Base-by-base conservation (phyloP, 2,888 invertebrate genomes). In the Amphipoea lucens region DNA sequence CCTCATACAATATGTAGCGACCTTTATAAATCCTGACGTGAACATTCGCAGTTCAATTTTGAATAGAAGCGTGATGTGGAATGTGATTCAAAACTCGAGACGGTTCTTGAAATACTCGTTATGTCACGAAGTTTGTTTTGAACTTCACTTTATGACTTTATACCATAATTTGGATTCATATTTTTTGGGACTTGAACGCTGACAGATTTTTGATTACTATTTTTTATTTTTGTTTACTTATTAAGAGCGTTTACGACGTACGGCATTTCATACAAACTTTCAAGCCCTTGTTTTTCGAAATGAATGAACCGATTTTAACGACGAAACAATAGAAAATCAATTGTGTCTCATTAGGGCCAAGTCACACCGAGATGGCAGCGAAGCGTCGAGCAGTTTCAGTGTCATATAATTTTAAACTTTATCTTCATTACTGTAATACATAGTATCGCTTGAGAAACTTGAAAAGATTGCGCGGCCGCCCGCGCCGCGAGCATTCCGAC, bases 1-100 rank as follows among this genome's bases (percentile, higher is more conserved):
- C 78, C 86, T 87, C 84, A 89, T 90, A 89, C 80, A 88, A 90
- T 90, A 90, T 90, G 85, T 84, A 90, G 84, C 79, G 62, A 78
- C 83, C 86, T 88, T 87, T 86, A 86, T 80, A 83, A 89, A 87
- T 84, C 87, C 63, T 78, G 84, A 85, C 87, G 83, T 75, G 79
- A 89, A 86, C 82, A 76, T 87, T 90, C 75, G n/a, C 81, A 80
- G 81, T 85, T 84, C 81, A 83, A 85, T 86, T 88, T 86, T 83
- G 78, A 83, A 85, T 82, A 73, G 79, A 78, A 77, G 45, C 65
- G 78, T 81, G 66, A 86, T 78, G 78, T 63, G 73, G 48, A 83
- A 81, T 78, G 76, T 71, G 81, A 86, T 81, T 78, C 67, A 54
- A 60, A 85, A 83, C 45, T 76, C 29, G 45, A 54, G 45, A 40